Base-by-base conservation (phyloP, 2,797 vertebrate species). In the Sebastes flavidus region DNA sequence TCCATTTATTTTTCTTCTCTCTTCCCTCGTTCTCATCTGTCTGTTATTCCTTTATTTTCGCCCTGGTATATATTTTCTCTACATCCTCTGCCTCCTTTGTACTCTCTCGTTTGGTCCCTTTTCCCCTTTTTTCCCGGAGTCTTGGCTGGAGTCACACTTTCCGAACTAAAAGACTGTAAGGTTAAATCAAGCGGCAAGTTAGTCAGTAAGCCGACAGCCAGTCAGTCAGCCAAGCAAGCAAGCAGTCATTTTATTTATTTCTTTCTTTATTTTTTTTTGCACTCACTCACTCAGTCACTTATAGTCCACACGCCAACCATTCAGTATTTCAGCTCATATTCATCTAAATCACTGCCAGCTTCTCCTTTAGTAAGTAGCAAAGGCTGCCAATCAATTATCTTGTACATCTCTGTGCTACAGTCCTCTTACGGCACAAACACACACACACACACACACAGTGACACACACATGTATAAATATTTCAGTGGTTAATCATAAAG, bases 401-500 rank as follows among this genome's bases (percentile, higher is more conserved):
- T 75, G 61, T 52, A 52, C n/a, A 59, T 75, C 34, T 56, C 22
- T 14, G 8, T 67, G 82, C 60, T 63, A 1, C 72, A 71, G 7
- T 75, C 24, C 22, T 72, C 74, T 30, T 5, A 66, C 8, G 22
- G 34, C 76, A 49, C 63, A 58, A 13, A 36, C 36, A 36, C 9
- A 34, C 32, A 34, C 32, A 36, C 65, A 56, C 24, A 46, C 27
- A 49, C 73, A 65, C 65, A 75, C 66, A 36, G 8, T 29, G 22
- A 60, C 49, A 78, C 74, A 67, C 42, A 74, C 77, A 62, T 5
- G n/a, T 52, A 68, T 63, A 77, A 72, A 88, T 87, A 84, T 78
- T 88, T 78, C 65, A 83, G 80, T 52, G 59, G 38, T 84, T 78
- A 66, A 78, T 89, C 86, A 82, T 66, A 81, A 16, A 63, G 16